These are phyloP conservation scores for Caiman crocodilus DNA, from an alignment of 2,797 vertebrate genomes.

Conservation along the genomic window DNA sequence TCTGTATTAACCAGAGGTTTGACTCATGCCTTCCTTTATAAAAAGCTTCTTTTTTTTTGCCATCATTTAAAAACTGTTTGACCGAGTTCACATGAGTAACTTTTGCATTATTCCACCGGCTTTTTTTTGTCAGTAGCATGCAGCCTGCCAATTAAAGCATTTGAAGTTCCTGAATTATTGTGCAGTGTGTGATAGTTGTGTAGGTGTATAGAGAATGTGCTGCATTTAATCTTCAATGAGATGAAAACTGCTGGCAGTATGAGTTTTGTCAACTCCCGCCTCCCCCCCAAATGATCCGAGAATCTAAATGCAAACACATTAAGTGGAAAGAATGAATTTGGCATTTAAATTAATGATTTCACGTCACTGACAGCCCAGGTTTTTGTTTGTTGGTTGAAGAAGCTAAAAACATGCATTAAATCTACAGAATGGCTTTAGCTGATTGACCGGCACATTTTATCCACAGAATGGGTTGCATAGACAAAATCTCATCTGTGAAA, in stretches of 20 bases:
- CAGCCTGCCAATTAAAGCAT: constrained; percentile 50
- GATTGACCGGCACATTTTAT: constrained; percentile 41
- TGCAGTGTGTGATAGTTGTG: constrained; percentile 35
- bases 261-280: constrained; percentile 36
- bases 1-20: constrained; percentile 42
- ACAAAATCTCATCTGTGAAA: constrained; percentile 29
- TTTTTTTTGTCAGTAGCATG: constrained; percentile 16
- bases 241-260: constrained; percentile 59
- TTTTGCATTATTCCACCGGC: neutral
- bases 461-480: neutral
- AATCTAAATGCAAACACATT: constrained; percentile 58
- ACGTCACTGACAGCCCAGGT: neutral
- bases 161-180: constrained; percentile 52
- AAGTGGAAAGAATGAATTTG: constrained; percentile 52
- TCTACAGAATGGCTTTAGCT: constrained; percentile 1
- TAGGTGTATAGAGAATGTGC: constrained; percentile 38
- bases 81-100: constrained; percentile 41
- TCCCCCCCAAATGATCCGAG: neutral
- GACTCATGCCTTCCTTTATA: constrained; percentile 29
- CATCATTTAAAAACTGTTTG: constrained; percentile 33
- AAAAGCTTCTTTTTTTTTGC: neutral
- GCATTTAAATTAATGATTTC: constrained; percentile 67
- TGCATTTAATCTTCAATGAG: constrained; percentile 51
- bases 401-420: constrained; percentile 39
- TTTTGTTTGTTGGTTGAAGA: constrained; percentile 43